phyloP scores from a whole-genome alignment of 2,113 vertebrate species.

The Cryptomyrus ogoouensis region DNA sequence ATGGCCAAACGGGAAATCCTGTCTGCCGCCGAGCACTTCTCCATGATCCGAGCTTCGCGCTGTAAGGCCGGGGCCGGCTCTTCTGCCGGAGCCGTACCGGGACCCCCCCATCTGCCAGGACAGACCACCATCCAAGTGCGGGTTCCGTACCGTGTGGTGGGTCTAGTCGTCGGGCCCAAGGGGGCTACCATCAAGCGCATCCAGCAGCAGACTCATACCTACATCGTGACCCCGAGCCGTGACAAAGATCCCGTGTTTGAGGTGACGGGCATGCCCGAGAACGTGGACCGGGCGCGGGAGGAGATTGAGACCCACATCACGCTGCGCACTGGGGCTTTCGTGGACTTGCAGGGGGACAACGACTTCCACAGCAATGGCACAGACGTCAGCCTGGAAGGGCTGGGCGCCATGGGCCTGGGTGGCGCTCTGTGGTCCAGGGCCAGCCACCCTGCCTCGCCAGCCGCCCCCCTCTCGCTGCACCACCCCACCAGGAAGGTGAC shows the following conservation, averaged over 20 bases:
- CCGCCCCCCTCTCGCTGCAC: constrained; percentile 30
- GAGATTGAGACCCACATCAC: constrained; percentile 98
- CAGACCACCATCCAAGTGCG: constrained; percentile 96
- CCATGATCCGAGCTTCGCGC: constrained; percentile 87
- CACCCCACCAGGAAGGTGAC: constrained; percentile 57
- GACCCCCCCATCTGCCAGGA: constrained; percentile 84
- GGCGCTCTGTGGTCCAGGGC: constrained; percentile 77
- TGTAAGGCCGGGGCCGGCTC: constrained; percentile 62
- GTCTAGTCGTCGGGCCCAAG: constrained; percentile 93
- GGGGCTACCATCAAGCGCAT: constrained; percentile 97
- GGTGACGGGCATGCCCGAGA: constrained; percentile 95
- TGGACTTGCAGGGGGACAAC: constrained; percentile 82
- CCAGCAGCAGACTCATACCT: constrained; percentile 95
- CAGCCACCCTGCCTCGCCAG: constrained; percentile 26
- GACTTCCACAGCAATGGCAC: constrained; percentile 97
- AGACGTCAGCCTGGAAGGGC: constrained; percentile 85
- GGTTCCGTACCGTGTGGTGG: constrained; percentile 92
- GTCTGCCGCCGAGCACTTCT: constrained; percentile 91
- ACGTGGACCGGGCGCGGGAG: constrained; percentile 87
- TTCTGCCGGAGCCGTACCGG: constrained; percentile 56
- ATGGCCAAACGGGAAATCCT: constrained; percentile 95
- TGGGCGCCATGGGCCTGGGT: constrained; percentile 66
- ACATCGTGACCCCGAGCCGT: constrained; percentile 90
- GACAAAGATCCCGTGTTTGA: constrained; percentile 96
- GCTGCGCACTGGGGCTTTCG: constrained; percentile 85